Percentiles rank a stretch among this genome's conserved stretches.
phyloP scores from a whole-genome alignment of 2,888 invertebrate genomes.

The Drosophila cracens region DNA sequence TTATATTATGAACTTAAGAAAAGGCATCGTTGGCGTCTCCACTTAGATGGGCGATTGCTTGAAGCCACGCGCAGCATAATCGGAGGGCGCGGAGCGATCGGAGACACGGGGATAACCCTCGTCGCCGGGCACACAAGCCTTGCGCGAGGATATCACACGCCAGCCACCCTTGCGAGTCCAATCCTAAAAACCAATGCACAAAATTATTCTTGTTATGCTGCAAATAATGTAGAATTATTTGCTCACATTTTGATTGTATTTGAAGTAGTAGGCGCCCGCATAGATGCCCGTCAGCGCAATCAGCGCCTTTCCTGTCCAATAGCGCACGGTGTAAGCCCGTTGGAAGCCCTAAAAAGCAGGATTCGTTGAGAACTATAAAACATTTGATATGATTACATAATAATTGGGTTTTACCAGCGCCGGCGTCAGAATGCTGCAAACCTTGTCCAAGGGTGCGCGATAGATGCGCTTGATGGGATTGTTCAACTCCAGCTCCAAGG shows the following conservation, averaged over 20 bases:
- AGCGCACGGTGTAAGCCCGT: constrained; percentile 87
- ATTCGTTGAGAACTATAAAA: not conserved
- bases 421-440: constrained; percentile 87
- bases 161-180: constrained; percentile 92
- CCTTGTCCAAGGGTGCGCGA: constrained; percentile 89
- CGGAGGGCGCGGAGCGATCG: constrained; percentile 86
- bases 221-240: no score
- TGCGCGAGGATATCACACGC: constrained; percentile 87
- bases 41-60: constrained; percentile 86
- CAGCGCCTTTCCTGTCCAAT: constrained; percentile 88
- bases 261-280: constrained; percentile 90
- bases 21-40: constrained; percentile 15
- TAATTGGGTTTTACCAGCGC: constrained; percentile 86
- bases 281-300: constrained; percentile 86
- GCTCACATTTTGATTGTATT: constrained; percentile 92
- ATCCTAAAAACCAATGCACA: constrained; percentile 86
- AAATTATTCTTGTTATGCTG: not conserved
- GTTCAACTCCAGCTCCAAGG: constrained; percentile 88
- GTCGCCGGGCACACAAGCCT: constrained; percentile 88
- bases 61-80: constrained; percentile 91
- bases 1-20: constrained; percentile 49
- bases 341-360: constrained; percentile 86
- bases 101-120: constrained; percentile 88
- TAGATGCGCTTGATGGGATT: constrained; percentile 93
- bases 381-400: constrained; percentile 64